These are phyloP conservation scores for Lagorchestes hirsutus DNA, from an alignment of 2,797 vertebrate species.

Conservation along the genomic window DNA sequence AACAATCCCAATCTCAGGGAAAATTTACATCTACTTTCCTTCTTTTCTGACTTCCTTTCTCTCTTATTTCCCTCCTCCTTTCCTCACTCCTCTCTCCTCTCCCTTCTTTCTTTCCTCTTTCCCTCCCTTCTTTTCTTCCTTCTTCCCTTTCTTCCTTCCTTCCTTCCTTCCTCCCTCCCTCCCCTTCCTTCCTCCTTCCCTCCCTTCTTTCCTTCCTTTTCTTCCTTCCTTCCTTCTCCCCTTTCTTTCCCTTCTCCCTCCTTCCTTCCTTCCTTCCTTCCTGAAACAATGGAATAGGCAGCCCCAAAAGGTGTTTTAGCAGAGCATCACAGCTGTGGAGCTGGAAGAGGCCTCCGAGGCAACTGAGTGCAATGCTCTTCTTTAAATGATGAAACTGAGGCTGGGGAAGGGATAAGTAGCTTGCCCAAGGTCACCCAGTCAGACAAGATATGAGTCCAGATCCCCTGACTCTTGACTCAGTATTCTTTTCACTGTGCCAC, in stretches of 20 bases:
- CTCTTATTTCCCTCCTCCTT: too few relatives aligned
- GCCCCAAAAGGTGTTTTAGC: background rate
- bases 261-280: too few relatives aligned
- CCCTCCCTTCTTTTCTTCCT: too few relatives aligned
- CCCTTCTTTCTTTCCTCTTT: too few relatives aligned
- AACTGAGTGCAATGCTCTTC: background rate
- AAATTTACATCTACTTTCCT: too few relatives aligned
- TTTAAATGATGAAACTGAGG: background rate
- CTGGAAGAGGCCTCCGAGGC: background rate
- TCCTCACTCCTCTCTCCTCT: too few relatives aligned
- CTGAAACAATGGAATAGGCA: background rate
- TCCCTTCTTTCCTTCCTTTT: accelerated
- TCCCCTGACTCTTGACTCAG: background rate
- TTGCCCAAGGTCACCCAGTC: background rate
- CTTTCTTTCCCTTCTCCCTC: too few relatives aligned
- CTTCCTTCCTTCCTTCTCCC: accelerated
- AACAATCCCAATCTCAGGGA: background rate
- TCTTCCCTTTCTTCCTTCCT: too few relatives aligned
- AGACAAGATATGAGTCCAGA: background rate
- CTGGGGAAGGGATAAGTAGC: background rate
- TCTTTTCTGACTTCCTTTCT: too few relatives aligned
- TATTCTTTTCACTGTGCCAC: background rate
- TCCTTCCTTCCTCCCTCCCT: too few relatives aligned
- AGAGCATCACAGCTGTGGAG: background rate
- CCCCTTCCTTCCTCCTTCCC: too few relatives aligned